Evolutionary conservation across 2,113 vertebrate genomes (phyloP).

Genomic region (Chelonoidis abingdonii): DNA sequence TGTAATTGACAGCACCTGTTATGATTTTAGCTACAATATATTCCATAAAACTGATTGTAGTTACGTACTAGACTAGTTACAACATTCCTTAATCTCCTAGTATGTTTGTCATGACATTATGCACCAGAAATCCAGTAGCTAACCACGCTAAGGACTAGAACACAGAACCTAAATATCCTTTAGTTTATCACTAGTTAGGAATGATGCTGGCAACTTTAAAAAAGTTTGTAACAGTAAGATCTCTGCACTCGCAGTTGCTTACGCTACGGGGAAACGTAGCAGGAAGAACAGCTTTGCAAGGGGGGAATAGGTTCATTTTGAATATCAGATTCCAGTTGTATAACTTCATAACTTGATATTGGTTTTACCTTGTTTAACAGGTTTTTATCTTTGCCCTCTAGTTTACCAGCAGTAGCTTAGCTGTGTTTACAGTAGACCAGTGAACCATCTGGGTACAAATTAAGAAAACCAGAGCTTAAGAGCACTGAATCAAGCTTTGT

Average conservation of each 20-base stretch:
- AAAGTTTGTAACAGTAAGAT: background rate
- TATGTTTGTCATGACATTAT: background rate
- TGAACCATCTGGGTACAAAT: background rate
- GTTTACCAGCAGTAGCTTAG: background rate
- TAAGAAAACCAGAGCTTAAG: background rate
- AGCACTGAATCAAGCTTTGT: background rate
- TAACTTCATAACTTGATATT: background rate
- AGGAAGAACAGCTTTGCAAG: background rate
- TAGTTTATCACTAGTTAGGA: background rate
- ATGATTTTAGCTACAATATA: background rate
- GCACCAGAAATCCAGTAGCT: background rate
- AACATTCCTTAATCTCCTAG: background rate
- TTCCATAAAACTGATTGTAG: background rate
- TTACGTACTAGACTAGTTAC: background rate
- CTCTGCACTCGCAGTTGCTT: background rate
- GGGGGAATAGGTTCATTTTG: background rate
- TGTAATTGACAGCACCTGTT: background rate
- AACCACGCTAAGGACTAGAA: background rate
- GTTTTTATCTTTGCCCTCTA: fast-evolving
- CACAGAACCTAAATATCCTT: background rate
- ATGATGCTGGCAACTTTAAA: background rate
- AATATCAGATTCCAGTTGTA: background rate
- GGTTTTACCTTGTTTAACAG: background rate
- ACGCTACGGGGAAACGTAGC: background rate
- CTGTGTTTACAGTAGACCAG: background rate